A percentile compares a stretch with the other conserved stretches of the same genome.
Evolutionary conservation across 53 echinoderm and acorn worm species (phyloP).

Genomic region (Pentamera pediparva): DNA sequence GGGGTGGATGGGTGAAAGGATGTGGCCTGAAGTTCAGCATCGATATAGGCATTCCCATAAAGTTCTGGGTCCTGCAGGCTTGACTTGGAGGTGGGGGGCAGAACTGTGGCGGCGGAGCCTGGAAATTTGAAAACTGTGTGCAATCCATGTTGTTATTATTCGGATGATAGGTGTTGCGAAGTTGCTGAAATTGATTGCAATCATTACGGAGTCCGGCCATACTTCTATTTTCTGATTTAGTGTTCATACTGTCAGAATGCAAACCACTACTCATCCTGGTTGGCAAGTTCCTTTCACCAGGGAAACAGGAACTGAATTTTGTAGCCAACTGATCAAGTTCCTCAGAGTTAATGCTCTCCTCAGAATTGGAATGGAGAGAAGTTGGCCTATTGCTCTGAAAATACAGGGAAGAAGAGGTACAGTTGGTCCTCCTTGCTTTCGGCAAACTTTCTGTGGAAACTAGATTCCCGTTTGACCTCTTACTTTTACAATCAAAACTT

Average conservation of each 20-base stretch:
- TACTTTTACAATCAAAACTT: neutral
- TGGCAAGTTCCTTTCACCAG: neutral
- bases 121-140: no score
- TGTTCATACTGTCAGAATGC: neutral
- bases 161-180: no score
- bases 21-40: neutral
- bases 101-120: neutral
- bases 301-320: neutral
- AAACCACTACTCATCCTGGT: neutral
- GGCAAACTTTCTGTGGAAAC: no score
- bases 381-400: neutral
- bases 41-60: neutral
- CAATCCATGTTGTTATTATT: no score
- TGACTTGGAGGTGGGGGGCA: neutral
- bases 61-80: neutral
- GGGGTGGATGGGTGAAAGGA: neutral
- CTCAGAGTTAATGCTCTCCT: neutral
- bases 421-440: neutral
- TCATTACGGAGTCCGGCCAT: neutral
- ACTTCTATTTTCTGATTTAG: no score
- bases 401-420: no score
- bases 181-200: neutral
- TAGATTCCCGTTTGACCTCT: neutral
- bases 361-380: no score
- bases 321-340: conserved; percentile 14